phyloP scores from a whole-genome alignment of 2,888 invertebrate genomes.

The Halocaridina rubra region DNA sequence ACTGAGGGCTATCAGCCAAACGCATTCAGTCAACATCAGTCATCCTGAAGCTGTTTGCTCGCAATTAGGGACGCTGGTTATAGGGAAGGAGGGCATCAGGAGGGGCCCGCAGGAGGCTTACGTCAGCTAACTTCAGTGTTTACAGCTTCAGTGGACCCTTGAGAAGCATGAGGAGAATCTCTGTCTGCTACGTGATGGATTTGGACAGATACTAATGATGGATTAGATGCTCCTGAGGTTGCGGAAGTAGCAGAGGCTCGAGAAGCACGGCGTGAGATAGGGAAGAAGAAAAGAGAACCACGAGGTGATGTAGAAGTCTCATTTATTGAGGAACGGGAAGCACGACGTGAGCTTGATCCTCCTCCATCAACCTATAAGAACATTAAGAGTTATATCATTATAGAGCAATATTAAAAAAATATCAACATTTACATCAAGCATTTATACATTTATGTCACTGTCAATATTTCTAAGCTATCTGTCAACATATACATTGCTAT shows the following conservation, averaged over 20 bases:
- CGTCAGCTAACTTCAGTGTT: conserved; percentile 53
- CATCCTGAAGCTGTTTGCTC: conserved; percentile 30
- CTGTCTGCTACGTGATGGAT: conserved; percentile 55
- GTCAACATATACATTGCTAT: too few species aligned
- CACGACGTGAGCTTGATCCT: conserved; percentile 59
- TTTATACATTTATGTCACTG: too few species aligned
- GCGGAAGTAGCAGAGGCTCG: conserved; percentile 60
- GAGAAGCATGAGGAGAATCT: conserved; percentile 35
- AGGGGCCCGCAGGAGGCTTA: conserved; percentile 45
- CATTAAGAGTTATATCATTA: not conserved
- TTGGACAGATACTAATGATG: conserved; percentile 62
- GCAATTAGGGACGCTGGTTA: conserved; percentile 40
- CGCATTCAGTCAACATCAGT: conserved; percentile 35
- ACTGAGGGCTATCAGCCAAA: conserved; percentile 49
- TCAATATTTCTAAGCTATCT: too few species aligned
- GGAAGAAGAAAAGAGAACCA: conserved; percentile 63
- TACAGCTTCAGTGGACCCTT: conserved; percentile 51
- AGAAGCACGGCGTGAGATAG: conserved; percentile 61
- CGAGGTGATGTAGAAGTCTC: conserved; percentile 61
- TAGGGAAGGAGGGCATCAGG: conserved; percentile 41
- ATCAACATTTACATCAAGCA: too few species aligned
- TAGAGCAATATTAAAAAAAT: not conserved
- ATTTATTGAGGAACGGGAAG: conserved; percentile 60
- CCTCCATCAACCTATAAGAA: conserved; percentile 57
- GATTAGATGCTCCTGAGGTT: conserved; percentile 57